Base-by-base conservation (phyloP, 2,888 invertebrate genomes). In the Drosophila testacea region DNA sequence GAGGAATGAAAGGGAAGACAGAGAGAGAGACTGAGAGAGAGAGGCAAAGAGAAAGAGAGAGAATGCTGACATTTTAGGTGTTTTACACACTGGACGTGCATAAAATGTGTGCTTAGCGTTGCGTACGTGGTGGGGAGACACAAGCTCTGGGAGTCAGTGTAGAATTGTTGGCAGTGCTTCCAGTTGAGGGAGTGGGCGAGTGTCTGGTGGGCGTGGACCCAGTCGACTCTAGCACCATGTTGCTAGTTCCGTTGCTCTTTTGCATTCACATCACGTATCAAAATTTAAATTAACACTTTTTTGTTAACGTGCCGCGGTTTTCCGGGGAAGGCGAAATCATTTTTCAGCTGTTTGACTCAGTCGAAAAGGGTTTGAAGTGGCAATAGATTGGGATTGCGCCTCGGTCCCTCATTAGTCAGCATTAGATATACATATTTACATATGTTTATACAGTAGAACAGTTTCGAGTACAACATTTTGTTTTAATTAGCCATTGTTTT, bases 281-380 rank as follows among this genome's bases (percentile, higher is more conserved):
- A 88, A 89, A 90, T 90, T 90, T 89, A 90, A 90, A 90, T 90
- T 90, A 90, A 90, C 90, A 89, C 90, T 90, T 87, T 90, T 87
- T 80, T 90, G 83, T 77, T 78, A 84, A 89, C 89, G 90, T 90
- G 89, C 82, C 81, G 90, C 74, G 90, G 90, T 83, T 85, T 80
- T 74, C 51, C n/a, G 36, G 16, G 2, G 9, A 32, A 32, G 32
- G 32, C 32, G 32, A 74, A 73, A 61, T 74, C 54, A 69, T 73
- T 79, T 78, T 67, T 63, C 62, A 77, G 65, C 69, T 68, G 55
- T 69, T 70, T 69, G 62, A 63, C 59, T 66, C 38, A 27, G 36
- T 22, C 41, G 13, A 47, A 46, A 30, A 55, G 57, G 46, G 39
- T 36, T 63, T 51, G 44, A 32, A 61, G 27, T 48, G 56, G 52